Evolutionary conservation across 2,888 invertebrate genomes (phyloP), one percentile per base, ranked within the genome.

Genomic region (Anorthoa munda): DNA sequence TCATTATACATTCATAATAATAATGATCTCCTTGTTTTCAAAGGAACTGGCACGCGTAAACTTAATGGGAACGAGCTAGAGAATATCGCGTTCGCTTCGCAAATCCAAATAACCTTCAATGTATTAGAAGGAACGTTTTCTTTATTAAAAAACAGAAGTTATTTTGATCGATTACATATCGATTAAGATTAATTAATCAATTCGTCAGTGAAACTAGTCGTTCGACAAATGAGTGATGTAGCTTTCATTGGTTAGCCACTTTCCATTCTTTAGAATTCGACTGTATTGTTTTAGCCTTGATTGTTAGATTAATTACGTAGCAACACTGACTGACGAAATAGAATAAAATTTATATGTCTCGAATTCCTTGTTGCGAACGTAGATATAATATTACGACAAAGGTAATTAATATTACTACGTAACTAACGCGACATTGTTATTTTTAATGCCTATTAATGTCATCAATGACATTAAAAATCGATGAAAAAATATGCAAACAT

Each of bases 121-220:
- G 13, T 45, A 61, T 66, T 81, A 23, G 12, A 46, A 76, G 0
- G 17, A 76, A 63, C 18, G 13, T 55, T 76, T 76, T 50, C 13
- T 46, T 46, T n/a, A 2, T 26, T 26, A 26, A 60, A 73, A 75
- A 63, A 17, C 50, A 56, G 31, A 59, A 58, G 56, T 53, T 73
- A 31, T 45, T 60, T 53, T 58, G 21, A 71, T 78, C 26, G 56
- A 72, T 67, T 60, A 66, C 63, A 55, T 74, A 82, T 71, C 68
- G 82, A 79, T 79, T 63, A 60, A 74, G 59, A 81, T 75, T 64
- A 71, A 80, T 83, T 79, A 51, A 58, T 85, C 71, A 77, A 77
- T 71, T 75, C 26, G 50, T 63, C 26, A 26, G 18, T n/a, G 48
- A 72, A 69, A 71, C 58, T 58, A 23, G 51, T 59, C 53, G 60